phyloP scores from a whole-genome alignment of 2,888 invertebrate genomes.

The Drosophila paranaensis region DNA sequence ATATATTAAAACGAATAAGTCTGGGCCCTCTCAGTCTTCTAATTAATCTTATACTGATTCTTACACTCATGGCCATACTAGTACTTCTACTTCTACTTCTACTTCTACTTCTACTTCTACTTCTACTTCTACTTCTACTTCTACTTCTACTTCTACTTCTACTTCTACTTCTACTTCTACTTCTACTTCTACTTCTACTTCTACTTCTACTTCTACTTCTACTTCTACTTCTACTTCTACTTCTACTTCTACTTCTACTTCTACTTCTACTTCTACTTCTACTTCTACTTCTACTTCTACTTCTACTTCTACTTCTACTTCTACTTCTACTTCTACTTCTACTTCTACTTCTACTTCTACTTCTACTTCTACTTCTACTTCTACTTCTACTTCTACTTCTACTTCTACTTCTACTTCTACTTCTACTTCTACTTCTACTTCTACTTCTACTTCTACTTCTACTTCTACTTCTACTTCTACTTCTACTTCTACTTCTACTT shows the following conservation, averaged over 20 bases:
- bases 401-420: not conserved
- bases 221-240: not conserved
- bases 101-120: not conserved
- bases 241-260: not conserved
- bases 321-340: not conserved
- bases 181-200: not conserved
- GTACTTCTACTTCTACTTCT: not conserved
- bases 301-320: not conserved
- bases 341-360: not conserved
- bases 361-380: slow-evolving; percentile 1
- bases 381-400: slow-evolving; percentile 1
- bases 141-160: not conserved
- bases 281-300: not conserved
- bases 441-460: not conserved
- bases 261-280: not conserved
- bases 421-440: not conserved
- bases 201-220: not conserved
- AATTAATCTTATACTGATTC: not conserved
- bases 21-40: not conserved
- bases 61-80: not conserved
- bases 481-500: not conserved
- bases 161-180: not conserved
- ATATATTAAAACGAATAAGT: no score
- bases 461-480: not conserved
- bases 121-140: not conserved